Evolutionary conservation across 2,113 vertebrate species (phyloP).

Genomic region (Oostethus manadensis): DNA sequence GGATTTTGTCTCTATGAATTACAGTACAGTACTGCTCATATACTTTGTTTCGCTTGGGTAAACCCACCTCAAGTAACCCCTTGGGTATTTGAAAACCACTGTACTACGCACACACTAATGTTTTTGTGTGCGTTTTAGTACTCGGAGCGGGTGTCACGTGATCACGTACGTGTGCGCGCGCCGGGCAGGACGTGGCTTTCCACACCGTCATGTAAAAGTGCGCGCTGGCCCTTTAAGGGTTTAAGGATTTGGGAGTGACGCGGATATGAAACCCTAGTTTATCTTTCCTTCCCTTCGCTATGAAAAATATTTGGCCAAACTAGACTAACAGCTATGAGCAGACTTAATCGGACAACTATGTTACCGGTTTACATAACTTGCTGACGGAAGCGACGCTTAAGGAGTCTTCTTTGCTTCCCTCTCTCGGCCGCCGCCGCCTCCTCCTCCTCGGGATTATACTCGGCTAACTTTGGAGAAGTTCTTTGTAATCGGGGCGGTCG

Average conservation of each 20-base stretch:
- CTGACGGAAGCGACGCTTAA: slow-evolving; percentile 17
- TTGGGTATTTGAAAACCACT: too few species aligned
- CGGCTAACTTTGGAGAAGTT: slow-evolving; percentile 72
- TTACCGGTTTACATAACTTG: slow-evolving; percentile 2
- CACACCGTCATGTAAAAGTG: slow-evolving; percentile 1
- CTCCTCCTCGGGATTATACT: slow-evolving; percentile 9
- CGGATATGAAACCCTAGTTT: slow-evolving; percentile 68
- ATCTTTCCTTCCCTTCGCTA: slow-evolving; percentile 64
- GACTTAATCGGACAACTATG: slow-evolving; percentile 17
- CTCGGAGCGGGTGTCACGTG: neutral
- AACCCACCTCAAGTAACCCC: too few species aligned
- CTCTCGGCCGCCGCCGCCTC: neutral
- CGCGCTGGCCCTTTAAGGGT: slow-evolving; percentile 74
- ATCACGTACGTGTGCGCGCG: neutral
- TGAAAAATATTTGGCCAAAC: slow-evolving; percentile 58
- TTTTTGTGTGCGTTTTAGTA: too few species aligned
- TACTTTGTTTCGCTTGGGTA: too few species aligned
- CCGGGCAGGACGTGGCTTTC: slow-evolving; percentile 2
- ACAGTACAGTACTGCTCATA: too few species aligned
- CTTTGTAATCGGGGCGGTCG: slow-evolving; percentile 61
- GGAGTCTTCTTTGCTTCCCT: too few species aligned
- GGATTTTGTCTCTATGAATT: too few species aligned
- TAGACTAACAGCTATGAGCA: slow-evolving; percentile 17
- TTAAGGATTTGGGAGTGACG: slow-evolving; percentile 79
- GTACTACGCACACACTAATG: too few species aligned